Conservation (phyloP, 2,113 vertebrate genomes). For the Calyptomena viridis region DNA sequence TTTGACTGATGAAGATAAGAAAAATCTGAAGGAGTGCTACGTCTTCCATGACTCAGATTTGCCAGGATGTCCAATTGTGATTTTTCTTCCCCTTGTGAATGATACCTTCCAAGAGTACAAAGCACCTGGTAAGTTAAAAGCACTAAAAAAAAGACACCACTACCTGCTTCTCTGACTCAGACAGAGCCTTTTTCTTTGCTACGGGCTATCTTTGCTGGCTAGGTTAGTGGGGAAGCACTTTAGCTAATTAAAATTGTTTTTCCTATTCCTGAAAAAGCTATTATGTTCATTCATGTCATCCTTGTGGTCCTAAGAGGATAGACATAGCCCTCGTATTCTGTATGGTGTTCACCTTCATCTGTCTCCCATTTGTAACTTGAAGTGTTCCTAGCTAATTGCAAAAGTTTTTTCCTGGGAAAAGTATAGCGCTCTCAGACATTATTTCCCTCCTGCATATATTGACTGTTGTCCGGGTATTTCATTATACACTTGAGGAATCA, state of each 20-base stretch:
- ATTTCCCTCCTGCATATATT: neutral
- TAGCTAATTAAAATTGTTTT: neutral
- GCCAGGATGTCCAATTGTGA: constrained; percentile 60
- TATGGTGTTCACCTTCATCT: neutral
- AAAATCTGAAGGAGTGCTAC: constrained; percentile 79
- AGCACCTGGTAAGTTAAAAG: constrained; percentile 73
- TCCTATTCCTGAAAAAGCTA: neutral
- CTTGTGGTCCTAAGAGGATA: neutral
- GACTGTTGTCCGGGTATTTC: neutral
- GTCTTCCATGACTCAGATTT: constrained; percentile 60
- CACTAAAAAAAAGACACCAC: neutral
- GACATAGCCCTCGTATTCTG: neutral
- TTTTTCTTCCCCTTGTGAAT: constrained; percentile 80
- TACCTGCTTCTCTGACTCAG: neutral
- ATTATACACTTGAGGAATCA: neutral
- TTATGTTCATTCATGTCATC: neutral
- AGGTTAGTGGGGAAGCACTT: neutral
- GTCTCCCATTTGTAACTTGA: neutral
- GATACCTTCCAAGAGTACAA: constrained; percentile 78
- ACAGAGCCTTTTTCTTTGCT: neutral
- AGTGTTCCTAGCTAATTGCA: neutral
- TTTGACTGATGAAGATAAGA: constrained; percentile 64
- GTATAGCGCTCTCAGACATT: neutral
- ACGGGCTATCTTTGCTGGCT: neutral
- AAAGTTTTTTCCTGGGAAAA: neutral